These are phyloP conservation scores for Gallinago paraguaiae DNA, from an alignment of 2,113 vertebrate genomes.

Conservation along the genomic window DNA sequence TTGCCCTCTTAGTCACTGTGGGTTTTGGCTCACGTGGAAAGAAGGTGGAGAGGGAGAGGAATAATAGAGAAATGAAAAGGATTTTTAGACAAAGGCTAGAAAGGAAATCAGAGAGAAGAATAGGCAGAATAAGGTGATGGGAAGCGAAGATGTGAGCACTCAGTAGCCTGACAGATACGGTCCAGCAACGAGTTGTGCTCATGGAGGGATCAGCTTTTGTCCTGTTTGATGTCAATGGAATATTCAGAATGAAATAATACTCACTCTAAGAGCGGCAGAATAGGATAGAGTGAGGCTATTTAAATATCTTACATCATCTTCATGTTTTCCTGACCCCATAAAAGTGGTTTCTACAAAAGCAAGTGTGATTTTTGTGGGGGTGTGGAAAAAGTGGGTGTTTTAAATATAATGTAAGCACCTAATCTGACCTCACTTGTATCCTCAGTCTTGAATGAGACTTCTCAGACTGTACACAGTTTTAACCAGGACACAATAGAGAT, in stretches of 20 bases:
- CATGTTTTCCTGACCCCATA: neutral
- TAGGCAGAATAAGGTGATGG: slow-evolving; percentile 10
- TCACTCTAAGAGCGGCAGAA: neutral
- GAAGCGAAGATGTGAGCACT: neutral
- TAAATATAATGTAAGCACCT: neutral
- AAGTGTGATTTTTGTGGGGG: neutral
- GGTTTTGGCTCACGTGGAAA: neutral
- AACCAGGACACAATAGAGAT: neutral
- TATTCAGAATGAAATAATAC: neutral
- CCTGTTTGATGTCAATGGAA: neutral
- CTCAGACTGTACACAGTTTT: neutral
- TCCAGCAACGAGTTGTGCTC: neutral
- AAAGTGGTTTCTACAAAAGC: neutral
- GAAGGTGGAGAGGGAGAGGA: neutral
- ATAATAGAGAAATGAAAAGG: slow-evolving; percentile 9
- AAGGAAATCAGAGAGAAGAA: slow-evolving; percentile 19
- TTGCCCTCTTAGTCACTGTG: neutral
- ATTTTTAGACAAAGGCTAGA: slow-evolving; percentile 10
- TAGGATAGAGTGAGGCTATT: neutral
- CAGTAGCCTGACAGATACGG: neutral
- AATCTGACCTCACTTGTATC: neutral
- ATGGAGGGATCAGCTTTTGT: neutral
- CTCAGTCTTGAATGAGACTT: neutral
- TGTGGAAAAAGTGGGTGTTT: neutral
- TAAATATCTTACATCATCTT: neutral